These are phyloP conservation scores for Manduca sexta DNA, from an alignment of 1,140 invertebrate species.

Conservation along the genomic window DNA sequence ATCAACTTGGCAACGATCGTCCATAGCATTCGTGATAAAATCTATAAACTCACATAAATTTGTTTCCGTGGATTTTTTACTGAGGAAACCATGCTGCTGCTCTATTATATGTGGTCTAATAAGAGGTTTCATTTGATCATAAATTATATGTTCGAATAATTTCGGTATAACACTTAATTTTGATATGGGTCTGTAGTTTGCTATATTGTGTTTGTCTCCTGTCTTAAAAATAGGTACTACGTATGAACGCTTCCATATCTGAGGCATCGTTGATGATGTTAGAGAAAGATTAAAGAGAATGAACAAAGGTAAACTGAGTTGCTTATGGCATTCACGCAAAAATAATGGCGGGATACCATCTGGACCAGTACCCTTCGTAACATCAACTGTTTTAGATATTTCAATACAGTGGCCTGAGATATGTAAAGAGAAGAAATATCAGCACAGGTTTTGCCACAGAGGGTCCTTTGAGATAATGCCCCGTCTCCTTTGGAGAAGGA, in stretches of 20 bases:
- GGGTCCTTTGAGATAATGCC: too few species aligned
- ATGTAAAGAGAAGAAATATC: too few species aligned
- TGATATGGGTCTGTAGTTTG: constrained; percentile 11
- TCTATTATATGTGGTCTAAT: too few species aligned
- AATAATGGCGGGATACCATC: constrained; percentile 13
- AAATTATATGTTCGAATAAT: constrained; percentile 16
- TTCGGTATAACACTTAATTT: constrained; percentile 1
- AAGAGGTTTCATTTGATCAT: too few species aligned
- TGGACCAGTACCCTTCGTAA: constrained; percentile 7
- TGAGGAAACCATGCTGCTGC: too few species aligned
- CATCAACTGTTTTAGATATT: too few species aligned
- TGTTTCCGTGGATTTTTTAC: too few species aligned
- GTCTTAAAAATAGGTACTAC: constrained; percentile 12
- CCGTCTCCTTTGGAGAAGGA: background rate
- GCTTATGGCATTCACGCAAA: background rate
- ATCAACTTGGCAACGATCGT: too few species aligned
- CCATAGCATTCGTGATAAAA: too few species aligned
- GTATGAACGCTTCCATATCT: constrained; percentile 15
- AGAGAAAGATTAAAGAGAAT: constrained; percentile 9
- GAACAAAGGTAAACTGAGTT: constrained; percentile 6
- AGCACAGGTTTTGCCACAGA: too few species aligned
- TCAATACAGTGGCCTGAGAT: too few species aligned
- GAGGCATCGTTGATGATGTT: constrained; percentile 8
- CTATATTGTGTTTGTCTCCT: constrained; percentile 15
- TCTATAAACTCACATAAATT: too few species aligned